phyloP scores from a whole-genome alignment of 2,888 invertebrate genomes.

The Leucophenga montana region DNA sequence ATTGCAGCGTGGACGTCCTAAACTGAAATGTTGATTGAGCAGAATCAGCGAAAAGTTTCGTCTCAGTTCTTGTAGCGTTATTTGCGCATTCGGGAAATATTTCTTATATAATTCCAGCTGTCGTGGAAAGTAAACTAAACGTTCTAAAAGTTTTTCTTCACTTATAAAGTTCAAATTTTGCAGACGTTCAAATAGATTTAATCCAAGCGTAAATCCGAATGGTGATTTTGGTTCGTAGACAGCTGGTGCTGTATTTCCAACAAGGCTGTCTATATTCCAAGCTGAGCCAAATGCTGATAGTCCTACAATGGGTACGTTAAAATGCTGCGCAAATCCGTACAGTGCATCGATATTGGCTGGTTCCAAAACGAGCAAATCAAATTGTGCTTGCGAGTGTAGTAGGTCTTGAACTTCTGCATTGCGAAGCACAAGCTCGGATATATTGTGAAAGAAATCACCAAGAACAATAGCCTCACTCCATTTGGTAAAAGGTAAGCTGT shows the following conservation, averaged over 20 bases:
- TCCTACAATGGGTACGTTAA: constrained; percentile 36
- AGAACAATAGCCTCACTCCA: not conserved
- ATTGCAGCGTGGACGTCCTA: constrained; percentile 60
- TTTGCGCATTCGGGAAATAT: constrained; percentile 42
- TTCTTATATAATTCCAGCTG: constrained; percentile 45
- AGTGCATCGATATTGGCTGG: constrained; percentile 59
- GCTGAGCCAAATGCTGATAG: constrained; percentile 45
- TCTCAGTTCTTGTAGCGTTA: constrained; percentile 47
- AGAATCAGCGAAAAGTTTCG: constrained; percentile 59
- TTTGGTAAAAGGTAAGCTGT: not conserved
- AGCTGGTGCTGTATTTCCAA: constrained; percentile 8
- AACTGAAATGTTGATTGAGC: constrained; percentile 64
- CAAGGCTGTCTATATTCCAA: constrained; percentile 25
- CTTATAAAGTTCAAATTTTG: constrained; percentile 49
- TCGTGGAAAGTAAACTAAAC: constrained; percentile 53
- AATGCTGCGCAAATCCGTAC: constrained; percentile 43
- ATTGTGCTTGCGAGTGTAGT: constrained; percentile 50
- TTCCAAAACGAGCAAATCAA: constrained; percentile 59
- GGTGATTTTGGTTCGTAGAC: constrained; percentile 6
- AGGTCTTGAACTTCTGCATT: constrained; percentile 37
- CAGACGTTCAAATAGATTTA: constrained; percentile 61
- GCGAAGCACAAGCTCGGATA: not conserved
- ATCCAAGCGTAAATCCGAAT: constrained; percentile 32
- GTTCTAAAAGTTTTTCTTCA: constrained; percentile 33
- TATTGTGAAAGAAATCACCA: not conserved